These are phyloP conservation scores for Polyergus mexicanus DNA, from an alignment of 1,140 invertebrate genomes.

Conservation along the genomic window DNA sequence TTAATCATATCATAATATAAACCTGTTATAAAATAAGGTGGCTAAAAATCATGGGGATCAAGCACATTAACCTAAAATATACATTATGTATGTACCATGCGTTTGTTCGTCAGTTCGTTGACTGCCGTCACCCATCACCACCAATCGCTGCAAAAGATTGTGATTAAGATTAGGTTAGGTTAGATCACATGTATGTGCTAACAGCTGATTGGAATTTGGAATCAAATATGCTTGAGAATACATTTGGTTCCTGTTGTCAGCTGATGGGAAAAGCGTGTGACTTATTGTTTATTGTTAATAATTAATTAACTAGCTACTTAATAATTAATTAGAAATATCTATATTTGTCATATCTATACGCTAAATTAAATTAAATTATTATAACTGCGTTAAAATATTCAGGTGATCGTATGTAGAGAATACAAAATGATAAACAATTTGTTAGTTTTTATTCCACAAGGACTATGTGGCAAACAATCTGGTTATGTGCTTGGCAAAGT, in stretches of 20 bases:
- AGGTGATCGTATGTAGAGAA: background rate
- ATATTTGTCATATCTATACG: too few species aligned
- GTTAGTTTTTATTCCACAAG: slow-evolving; percentile 81
- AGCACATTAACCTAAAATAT: background rate
- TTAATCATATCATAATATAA: slow-evolving; percentile 5
- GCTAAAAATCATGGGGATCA: background rate
- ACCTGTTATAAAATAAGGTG: background rate
- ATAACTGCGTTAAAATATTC: too few species aligned
- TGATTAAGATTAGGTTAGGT: background rate
- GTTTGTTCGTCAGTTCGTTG: background rate
- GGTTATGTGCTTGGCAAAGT: slow-evolving; percentile 89
- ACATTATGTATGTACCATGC: background rate
- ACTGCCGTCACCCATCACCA: too few species aligned
- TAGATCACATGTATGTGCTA: background rate
- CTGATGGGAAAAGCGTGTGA: too few species aligned
- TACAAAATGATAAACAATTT: slow-evolving; percentile 72
- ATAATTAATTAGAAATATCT: too few species aligned
- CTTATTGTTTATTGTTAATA: too few species aligned
- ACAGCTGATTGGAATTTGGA: background rate
- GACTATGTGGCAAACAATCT: slow-evolving; percentile 70
- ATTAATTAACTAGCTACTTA: too few species aligned
- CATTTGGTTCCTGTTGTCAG: too few species aligned
- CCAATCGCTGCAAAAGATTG: background rate
- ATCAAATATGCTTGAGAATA: too few species aligned
- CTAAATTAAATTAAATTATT: too few species aligned